Evolutionary conservation across 2,113 vertebrate genomes (phyloP), one percentile per base, ranked within the genome.

Genomic region (Piaya cayana): DNA sequence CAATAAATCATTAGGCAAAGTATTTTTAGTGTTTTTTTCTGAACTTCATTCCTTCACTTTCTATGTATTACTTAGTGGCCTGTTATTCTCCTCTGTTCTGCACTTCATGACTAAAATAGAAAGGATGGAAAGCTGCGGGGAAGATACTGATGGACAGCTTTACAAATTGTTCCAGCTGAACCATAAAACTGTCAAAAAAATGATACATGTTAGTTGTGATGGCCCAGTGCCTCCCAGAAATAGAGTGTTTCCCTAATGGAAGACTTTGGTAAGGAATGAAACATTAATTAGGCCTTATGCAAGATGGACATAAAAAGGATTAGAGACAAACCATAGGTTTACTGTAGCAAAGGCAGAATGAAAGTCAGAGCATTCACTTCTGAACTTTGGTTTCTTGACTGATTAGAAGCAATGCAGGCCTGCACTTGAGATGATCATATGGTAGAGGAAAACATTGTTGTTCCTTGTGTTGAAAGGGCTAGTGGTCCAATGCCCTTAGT

Each of bases 131-230:
- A 96, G 87, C 95, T 90, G 67, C 5, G 0, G 88, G 95, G 89
- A 95, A 88, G 82, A 88, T 67, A 76, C 32, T 96, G 96, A 96
- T 59, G n/a, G 97, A 97, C 93, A 95, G 95, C 32, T 96, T n/a
- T 96, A 95, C 63, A 95, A 96, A 97, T 96, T 88, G 91, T 88
- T 97, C 77, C 95, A 97, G 21, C 77, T 96, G 95, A 97, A 97
- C 92, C 95, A 94, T 96, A 95, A 97, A 97, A 85, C 95, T 97
- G 97, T 97, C 96, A 97, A 95, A 96, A 20, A 96, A 93, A 97
- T 97, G 36, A 96, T 81, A 83, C 72, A 72, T 53, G 20, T 83
- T 94, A 84, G 77, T 90, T 96, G 53, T 95, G 97, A 97, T 63
- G 90, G 83, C 62, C 43, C 59, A 5, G 4, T 90, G 85, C 84